These are phyloP conservation scores for Enoplosus armatus DNA, from an alignment of 2,797 vertebrate species.

Conservation along the genomic window DNA sequence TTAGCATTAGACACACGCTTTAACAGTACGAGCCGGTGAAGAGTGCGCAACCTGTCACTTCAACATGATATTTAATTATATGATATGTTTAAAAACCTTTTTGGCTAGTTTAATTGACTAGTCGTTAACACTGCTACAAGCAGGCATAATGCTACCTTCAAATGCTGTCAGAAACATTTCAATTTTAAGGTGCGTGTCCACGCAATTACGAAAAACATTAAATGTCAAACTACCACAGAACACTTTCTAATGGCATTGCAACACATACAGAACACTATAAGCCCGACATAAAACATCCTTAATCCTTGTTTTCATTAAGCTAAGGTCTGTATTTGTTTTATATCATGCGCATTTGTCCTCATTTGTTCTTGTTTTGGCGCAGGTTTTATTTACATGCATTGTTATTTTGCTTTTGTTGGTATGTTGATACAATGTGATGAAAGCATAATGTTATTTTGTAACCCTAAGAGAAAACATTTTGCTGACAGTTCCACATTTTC, in stretches of 20 bases:
- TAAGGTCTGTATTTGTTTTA: conserved; percentile 9
- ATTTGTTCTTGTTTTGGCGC: not conserved
- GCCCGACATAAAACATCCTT: not conserved
- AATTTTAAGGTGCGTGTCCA: not conserved
- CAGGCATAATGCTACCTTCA: not conserved
- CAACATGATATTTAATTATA: conserved; percentile 11
- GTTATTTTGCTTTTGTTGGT: conserved; percentile 8
- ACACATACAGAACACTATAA: not conserved
- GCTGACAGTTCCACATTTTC: conserved; percentile 24
- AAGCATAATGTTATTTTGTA: conserved; percentile 4
- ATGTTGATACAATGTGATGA: conserved; percentile 15
- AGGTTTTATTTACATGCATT: not conserved
- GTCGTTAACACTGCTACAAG: not conserved
- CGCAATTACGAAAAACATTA: not conserved
- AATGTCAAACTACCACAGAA: not conserved
- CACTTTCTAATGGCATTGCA: not conserved
- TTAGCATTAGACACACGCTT: conserved; percentile 37
- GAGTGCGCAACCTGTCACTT: not conserved
- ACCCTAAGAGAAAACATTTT: conserved; percentile 15
- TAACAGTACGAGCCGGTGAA: conserved; percentile 17
- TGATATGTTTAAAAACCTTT: too few relatives aligned
- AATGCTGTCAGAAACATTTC: not conserved
- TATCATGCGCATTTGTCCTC: not conserved
- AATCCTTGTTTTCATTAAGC: not conserved
- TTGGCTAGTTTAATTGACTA: conserved; percentile 4